These are phyloP conservation scores for Idris sp. DNA, from an alignment of 1,140 invertebrate genomes.

Conservation along the genomic window DNA sequence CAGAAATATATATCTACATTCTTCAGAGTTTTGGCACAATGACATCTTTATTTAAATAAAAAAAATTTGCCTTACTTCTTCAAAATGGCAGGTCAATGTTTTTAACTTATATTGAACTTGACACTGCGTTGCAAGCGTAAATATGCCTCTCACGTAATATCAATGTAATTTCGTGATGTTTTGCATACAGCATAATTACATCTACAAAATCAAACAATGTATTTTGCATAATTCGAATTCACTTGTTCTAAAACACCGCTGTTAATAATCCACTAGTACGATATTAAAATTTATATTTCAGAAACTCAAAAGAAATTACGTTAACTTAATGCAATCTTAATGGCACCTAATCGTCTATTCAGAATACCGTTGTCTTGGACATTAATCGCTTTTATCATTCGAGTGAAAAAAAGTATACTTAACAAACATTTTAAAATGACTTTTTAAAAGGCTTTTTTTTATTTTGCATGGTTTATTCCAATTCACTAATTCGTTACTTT, in stretches of 20 bases:
- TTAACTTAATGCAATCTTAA: slow-evolving; percentile 35
- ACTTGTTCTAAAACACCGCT: slow-evolving; percentile 17
- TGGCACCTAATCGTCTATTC: slow-evolving; percentile 16
- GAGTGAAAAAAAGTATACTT: not conserved
- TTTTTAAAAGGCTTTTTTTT: slow-evolving; percentile 6
- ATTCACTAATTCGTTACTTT: too few relatives aligned
- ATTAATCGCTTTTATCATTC: slow-evolving; percentile 35
- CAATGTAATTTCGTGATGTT: slow-evolving; percentile 44
- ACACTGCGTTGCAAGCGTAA: slow-evolving; percentile 20
- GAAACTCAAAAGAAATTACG: slow-evolving; percentile 27
- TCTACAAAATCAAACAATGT: slow-evolving; percentile 34
- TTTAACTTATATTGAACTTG: slow-evolving; percentile 24
- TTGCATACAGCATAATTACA: slow-evolving; percentile 45
- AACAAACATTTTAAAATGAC: slow-evolving; percentile 6
- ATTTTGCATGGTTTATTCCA: too few relatives aligned
- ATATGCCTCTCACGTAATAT: slow-evolving; percentile 48
- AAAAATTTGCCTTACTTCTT: slow-evolving; percentile 15
- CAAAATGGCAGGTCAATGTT: slow-evolving; percentile 16
- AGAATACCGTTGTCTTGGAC: not conserved
- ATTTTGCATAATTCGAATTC: slow-evolving; percentile 41
- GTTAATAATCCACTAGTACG: slow-evolving; percentile 9
- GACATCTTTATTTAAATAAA: slow-evolving; percentile 44
- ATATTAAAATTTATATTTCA: slow-evolving; percentile 14
- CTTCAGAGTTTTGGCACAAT: slow-evolving; percentile 23
- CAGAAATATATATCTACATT: slow-evolving; percentile 21